These are phyloP conservation scores for Sceloporus undulatus DNA, from an alignment of 2,113 vertebrate species.

Conservation along the genomic window DNA sequence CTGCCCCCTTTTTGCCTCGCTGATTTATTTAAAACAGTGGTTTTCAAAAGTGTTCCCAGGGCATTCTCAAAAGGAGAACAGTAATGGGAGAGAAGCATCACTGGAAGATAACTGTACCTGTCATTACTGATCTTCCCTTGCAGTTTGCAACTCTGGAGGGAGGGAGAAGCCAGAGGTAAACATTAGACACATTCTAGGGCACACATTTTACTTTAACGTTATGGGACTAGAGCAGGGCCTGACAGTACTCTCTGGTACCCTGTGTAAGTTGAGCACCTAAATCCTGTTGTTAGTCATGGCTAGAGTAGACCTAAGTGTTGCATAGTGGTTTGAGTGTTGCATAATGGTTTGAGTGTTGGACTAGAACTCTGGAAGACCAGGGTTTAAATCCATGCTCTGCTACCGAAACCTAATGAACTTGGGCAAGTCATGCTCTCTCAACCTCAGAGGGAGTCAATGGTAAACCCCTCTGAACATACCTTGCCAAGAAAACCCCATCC, in stretches of 20 bases:
- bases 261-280: background rate
- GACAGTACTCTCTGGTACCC: too few relatives aligned
- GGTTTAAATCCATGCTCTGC: too few relatives aligned
- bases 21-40: conserved; percentile 68
- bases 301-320: too few relatives aligned
- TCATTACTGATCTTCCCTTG: background rate
- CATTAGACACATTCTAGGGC: background rate
- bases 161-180: background rate
- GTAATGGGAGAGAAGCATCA: background rate
- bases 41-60: background rate
- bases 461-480: too few relatives aligned
- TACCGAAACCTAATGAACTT: too few relatives aligned
- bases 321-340: too few relatives aligned
- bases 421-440: too few relatives aligned
- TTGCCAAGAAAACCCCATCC: too few relatives aligned
- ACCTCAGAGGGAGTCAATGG: too few relatives aligned
- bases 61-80: background rate
- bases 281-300: too few relatives aligned
- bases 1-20: conserved; percentile 53
- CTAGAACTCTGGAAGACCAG: too few relatives aligned
- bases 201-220: background rate
- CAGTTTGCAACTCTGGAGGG: background rate
- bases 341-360: too few relatives aligned
- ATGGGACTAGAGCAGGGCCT: background rate
- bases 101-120: background rate